phyloP scores from a whole-genome alignment of 2,888 invertebrate species.

The Ptycholaimellus sp. region DNA sequence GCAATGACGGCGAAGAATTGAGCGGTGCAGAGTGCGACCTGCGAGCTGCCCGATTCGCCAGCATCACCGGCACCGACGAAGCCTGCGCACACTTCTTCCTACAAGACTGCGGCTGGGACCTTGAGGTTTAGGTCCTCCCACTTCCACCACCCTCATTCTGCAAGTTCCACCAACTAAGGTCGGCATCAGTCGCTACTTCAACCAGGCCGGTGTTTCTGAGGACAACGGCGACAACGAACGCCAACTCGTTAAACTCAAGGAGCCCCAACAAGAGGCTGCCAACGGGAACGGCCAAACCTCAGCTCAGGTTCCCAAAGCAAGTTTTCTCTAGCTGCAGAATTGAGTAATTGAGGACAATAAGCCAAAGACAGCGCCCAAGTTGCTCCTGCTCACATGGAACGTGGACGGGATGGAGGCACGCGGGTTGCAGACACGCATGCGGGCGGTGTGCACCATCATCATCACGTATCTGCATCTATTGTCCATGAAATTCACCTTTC shows the following conservation, averaged over 20 bases:
- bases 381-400: conserved; percentile 37
- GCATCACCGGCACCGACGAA: conserved; percentile 34
- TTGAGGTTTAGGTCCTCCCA: conserved; percentile 25
- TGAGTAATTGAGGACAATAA: conserved; percentile 2
- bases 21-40: background rate
- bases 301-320: no score
- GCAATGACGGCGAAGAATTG: no score
- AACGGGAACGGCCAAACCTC: no score
- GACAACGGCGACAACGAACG: background rate
- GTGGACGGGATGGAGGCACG: conserved; percentile 37
- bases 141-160: no score
- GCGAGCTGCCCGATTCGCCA: conserved; percentile 26
- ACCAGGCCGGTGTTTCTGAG: conserved; percentile 1
- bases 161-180: no score
- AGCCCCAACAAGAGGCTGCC: no score
- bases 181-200: conserved; percentile 8
- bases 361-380: conserved; percentile 18
- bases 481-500: background rate
- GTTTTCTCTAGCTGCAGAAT: no score
- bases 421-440: conserved; percentile 32
- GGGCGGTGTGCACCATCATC: conserved; percentile 32
- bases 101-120: conserved; percentile 35
- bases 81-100: conserved; percentile 36
- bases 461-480: conserved; percentile 24
- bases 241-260: background rate